Conservation (phyloP, 2,113 vertebrate genomes). For the Sakesphorus luctuosus region DNA sequence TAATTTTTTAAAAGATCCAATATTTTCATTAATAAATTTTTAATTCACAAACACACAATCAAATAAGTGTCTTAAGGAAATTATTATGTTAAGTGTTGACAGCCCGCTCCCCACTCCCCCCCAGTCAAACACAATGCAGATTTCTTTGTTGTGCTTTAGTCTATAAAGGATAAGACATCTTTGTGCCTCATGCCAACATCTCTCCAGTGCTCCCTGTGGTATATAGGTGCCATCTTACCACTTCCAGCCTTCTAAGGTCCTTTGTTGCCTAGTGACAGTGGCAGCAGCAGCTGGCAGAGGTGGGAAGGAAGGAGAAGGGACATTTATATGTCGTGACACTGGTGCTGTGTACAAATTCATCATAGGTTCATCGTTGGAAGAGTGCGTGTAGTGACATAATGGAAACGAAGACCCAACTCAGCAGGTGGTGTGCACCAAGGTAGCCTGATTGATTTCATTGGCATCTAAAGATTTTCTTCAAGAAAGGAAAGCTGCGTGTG, state of each 20-base stretch:
- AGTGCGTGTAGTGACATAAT: background rate
- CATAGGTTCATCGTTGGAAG: background rate
- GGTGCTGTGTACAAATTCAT: conserved; percentile 22
- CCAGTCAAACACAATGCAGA: background rate
- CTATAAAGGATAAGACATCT: background rate
- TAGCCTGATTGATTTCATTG: conserved; percentile 7
- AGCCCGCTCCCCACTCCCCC: rapidly evolving
- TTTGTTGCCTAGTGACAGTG: background rate
- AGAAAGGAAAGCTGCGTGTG: background rate
- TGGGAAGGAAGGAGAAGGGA: background rate
- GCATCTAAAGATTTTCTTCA: background rate
- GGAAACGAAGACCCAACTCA: conserved; percentile 2
- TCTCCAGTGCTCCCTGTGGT: background rate
- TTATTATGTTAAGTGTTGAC: background rate
- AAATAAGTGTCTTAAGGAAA: background rate
- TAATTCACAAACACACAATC: background rate
- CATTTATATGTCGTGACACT: background rate
- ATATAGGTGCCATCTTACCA: background rate
- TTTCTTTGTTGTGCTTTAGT: background rate
- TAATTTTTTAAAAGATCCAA: background rate
- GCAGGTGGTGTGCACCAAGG: conserved; percentile 15
- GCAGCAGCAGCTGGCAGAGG: background rate
- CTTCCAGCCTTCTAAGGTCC: background rate
- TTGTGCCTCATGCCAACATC: background rate
- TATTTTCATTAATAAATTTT: background rate